Base-by-base conservation (phyloP, 2,113 vertebrate species). In the Vidua macroura region DNA sequence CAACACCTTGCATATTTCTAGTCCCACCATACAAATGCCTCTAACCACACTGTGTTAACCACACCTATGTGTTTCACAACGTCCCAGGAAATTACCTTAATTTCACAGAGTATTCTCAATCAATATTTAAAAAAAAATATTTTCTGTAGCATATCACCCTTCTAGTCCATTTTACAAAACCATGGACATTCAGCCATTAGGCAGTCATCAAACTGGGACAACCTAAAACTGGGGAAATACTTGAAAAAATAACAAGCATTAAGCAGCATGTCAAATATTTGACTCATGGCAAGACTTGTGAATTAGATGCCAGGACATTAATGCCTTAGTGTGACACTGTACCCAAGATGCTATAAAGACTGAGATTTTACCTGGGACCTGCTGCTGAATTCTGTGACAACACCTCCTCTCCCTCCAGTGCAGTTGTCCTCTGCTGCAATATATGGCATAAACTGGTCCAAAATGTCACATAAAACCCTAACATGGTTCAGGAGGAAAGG, bases 241-340 rank as follows among this genome's bases (percentile, higher is more conserved):
- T n/a, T 81, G 30, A 20, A 89, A 92, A 77, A 86, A 35, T 16
- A 62, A 39, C 25, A 88, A 75, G 15, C 2, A 8, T 64, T 56
- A 44, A 70, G 18, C 39, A 84, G n/a, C 3, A 7, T 33, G 30
- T 23, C 52, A 86, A 73, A 41, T 31, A 51, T 27, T 11, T 76
- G n/a, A 74, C 25, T 41, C 21, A 20, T 0, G 3, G 7, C 31
- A 60, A 84, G 27, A 79, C 18, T 39, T 0, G 0, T 55, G 8
- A 72, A 28, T 59, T 33, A 82, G 43, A 84, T 6, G 9, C 7
- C 3, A 1, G 1, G 24, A 4, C 35, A 49, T 31, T 63, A 58
- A 70, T 39, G 16, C 16, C 17, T n/a, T 41, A 46, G 9, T 31
- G 46, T 39, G 21, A 86, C 8, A 67, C 28, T 51, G 5, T 13